Evolutionary conservation across 2,888 invertebrate genomes (phyloP), one percentile per base, ranked within the genome.

Genomic region (Hypomecis punctinalis): DNA sequence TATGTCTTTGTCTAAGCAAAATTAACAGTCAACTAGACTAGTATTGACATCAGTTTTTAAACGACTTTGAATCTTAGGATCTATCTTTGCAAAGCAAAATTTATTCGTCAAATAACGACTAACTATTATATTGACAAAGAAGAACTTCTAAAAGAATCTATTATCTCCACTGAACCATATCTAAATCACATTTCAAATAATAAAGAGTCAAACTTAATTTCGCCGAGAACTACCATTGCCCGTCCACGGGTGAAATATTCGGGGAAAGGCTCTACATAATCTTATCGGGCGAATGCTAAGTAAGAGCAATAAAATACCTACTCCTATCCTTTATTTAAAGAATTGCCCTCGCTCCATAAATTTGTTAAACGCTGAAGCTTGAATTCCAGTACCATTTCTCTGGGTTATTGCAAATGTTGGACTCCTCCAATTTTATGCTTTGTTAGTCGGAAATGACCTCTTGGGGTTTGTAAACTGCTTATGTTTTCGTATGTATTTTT

Each of bases 301-400:
- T 74, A 75, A 59, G 69, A 57, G 74, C 75, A 76, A 81, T 82
- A 82, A 84, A 84, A 79, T 77, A 81, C 77, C 74, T 76, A 72
- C 65, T 75, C 72, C 73, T 74, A 74, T 80, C 74, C 78, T 77
- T 84, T 81, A 82, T 83, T 83, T 70, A 81, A 80, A 80, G 79
- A 77, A 82, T 81, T 77, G 79, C 82, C 77, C 76, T 78, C 81
- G 82, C 76, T 72, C 79, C 81, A 83, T 85, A 84, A 85, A 85
- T 80, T 82, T 75, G 78, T 79, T 79, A 80, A 81, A 79, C 76
- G 77, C 74, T 78, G 72, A 76, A 80, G 75, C 74, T n/a, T 70
- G 72, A 82, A 74, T 81, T 80, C 81, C 75, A 70, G 76, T 74
- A 68, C 73, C 80, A 71, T 82, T 83, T 78, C 70, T 77, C 71